Evolutionary conservation across 2,888 invertebrate genomes (phyloP), one percentile per base, ranked within the genome.

Genomic region (Venusia cambrica): DNA sequence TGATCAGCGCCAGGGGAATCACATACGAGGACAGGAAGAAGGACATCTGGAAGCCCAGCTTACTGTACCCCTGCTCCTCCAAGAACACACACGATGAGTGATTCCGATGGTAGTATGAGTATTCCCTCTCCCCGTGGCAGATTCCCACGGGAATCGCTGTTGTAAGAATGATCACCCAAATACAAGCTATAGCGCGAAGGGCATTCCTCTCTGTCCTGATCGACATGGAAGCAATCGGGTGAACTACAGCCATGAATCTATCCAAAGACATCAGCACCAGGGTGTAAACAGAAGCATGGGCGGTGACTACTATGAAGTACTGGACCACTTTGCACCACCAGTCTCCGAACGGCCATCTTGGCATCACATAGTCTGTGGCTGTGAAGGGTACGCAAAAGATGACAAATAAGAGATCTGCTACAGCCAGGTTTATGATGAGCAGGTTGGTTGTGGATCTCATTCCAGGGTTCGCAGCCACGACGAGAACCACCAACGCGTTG

Each of bases 331-430:
- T 94, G 81, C 97, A 97, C 93, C 95, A 96, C 68, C 92, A 84
- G 62, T 93, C 92, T 4, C 97, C 97, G 62, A 97, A 97, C 0
- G 96, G 95, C 97, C 97, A 98, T 62, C 91, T 90, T 3, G 94
- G 92, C 63, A 96, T 84, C 0, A 95, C 94, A 71, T 97, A 97
- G 62, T 95, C 95, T 6, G 95, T 93, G 1, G 96, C 97, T 1
- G 97, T 97, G 75, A 97, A 97, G 0, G 97, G 97, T 7, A 97
- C 96, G 79, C 97, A 97, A 77, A 97, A 95, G 30, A 96, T 91
- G 19, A 97, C 95, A 74, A 98, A 97, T 12, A 96, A 90, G 12
- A 98, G 87, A 73, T 97, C 97, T 16, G 97, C 97, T 11, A 96
- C 89, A 2, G 97, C 97, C 43, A 97, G 81, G 71, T 96, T 97